Conservation (phyloP, 2,888 invertebrate species). For the Macrophya annulata region DNA sequence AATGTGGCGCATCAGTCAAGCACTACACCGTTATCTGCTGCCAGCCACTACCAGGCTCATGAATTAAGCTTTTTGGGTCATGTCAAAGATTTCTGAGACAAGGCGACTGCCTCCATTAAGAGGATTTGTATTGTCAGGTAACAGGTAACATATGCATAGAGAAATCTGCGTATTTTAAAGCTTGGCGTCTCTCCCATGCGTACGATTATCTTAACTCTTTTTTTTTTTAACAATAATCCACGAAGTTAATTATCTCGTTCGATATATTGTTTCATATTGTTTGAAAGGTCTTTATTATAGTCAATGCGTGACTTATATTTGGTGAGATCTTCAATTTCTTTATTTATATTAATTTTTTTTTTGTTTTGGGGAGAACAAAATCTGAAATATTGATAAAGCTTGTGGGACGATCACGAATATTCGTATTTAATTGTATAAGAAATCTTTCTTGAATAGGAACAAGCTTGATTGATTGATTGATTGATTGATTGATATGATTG, state of each 20-base stretch:
- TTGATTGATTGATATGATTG: background rate
- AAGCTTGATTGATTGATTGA: constrained; percentile 20
- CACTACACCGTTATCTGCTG: constrained; percentile 71
- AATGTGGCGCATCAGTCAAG: constrained; percentile 74
- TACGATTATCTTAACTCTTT: background rate
- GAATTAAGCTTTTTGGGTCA: constrained; percentile 77
- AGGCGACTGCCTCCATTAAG: constrained; percentile 72
- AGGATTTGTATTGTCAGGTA: constrained; percentile 64
- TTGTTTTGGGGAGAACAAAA: background rate
- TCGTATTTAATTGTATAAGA: background rate
- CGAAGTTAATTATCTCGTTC: background rate
- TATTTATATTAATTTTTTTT: background rate
- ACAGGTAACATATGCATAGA: background rate
- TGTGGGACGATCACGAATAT: constrained; percentile 35
- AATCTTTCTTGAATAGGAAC: background rate
- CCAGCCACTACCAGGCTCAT: constrained; percentile 76
- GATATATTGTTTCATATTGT: background rate
- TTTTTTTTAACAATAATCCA: background rate
- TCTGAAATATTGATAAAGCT: constrained; percentile 19
- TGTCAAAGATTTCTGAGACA: constrained; percentile 78
- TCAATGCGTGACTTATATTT: constrained; percentile 23
- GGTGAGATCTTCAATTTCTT: background rate
- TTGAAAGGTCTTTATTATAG: background rate
- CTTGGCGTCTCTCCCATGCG: background rate
- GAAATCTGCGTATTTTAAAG: background rate